These are phyloP conservation scores for Apostichopus californicus DNA, from an alignment of 35 echinoderm and acorn worm species.

Conservation along the genomic window DNA sequence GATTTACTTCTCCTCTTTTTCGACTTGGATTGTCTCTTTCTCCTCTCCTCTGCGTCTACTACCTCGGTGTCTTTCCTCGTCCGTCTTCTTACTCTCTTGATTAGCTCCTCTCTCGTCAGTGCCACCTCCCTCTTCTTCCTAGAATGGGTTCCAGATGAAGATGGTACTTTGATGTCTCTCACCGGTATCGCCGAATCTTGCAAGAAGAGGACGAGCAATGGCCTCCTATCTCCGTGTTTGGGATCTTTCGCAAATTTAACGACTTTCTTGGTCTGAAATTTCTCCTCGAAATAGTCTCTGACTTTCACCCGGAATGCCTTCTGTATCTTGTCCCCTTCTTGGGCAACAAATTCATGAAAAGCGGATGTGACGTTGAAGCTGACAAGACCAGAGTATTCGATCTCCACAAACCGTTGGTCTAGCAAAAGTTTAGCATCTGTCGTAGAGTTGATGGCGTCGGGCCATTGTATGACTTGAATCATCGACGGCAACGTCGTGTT, in stretches of 20 bases:
- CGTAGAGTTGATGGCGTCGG: slow-evolving; percentile 27
- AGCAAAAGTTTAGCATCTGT: slow-evolving; percentile 27
- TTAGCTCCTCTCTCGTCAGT: slow-evolving; percentile 15
- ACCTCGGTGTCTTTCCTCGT: not conserved
- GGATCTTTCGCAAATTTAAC: slow-evolving; percentile 65
- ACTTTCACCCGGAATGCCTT: slow-evolving; percentile 56
- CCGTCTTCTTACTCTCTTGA: not conserved
- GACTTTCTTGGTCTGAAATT: slow-evolving; percentile 50
- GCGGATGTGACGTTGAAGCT: slow-evolving; percentile 65
- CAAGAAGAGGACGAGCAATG: slow-evolving; percentile 58
- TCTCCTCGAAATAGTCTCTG: slow-evolving; percentile 49
- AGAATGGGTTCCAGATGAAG: not conserved
- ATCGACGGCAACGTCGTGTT: slow-evolving; percentile 14
- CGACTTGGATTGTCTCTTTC: not conserved
- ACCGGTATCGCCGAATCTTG: slow-evolving; percentile 57
- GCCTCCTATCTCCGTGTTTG: slow-evolving; percentile 48
- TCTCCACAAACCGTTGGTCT: slow-evolving; percentile 28
- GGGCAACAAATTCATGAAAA: slow-evolving; percentile 9
- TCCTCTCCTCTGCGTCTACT: slow-evolving; percentile 26
- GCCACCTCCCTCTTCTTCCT: slow-evolving; percentile 17
- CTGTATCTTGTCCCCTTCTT: slow-evolving; percentile 41
- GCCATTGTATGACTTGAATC: slow-evolving; percentile 47
- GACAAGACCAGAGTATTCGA: slow-evolving; percentile 48
- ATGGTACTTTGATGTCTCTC: slow-evolving; percentile 44
- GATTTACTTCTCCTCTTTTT: slow-evolving; percentile 20